Evolutionary conservation across 2,888 invertebrate species (phyloP).

Genomic region (Eulithis prunata): DNA sequence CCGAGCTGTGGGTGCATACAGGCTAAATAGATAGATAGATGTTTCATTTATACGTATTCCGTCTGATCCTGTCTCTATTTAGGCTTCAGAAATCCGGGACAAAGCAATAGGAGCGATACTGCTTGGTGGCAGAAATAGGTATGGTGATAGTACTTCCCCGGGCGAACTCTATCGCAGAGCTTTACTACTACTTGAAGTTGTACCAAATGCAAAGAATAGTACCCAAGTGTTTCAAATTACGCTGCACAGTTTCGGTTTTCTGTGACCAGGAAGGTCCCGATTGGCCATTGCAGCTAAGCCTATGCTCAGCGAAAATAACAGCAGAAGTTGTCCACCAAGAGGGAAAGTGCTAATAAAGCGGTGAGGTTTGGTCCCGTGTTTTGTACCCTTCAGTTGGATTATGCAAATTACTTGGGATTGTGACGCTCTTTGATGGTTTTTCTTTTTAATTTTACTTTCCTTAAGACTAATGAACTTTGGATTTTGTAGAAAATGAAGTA

Average conservation of each 20-base stretch:
- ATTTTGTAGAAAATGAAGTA: not conserved
- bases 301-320: slow-evolving; percentile 35
- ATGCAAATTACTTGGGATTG: slow-evolving; percentile 56
- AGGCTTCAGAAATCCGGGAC: too few species aligned
- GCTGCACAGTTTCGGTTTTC: not conserved
- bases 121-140: too few species aligned
- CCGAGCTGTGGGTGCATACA: too few species aligned
- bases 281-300: slow-evolving; percentile 14
- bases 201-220: too few species aligned
- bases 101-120: too few species aligned
- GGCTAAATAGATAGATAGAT: too few species aligned
- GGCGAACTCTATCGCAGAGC: too few species aligned
- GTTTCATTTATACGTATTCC: too few species aligned
- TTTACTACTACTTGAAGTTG: too few species aligned
- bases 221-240: too few species aligned
- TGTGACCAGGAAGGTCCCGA: slow-evolving; percentile 23
- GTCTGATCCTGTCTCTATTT: too few species aligned
- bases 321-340: slow-evolving; percentile 41
- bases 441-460: slow-evolving; percentile 46
- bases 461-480: slow-evolving; percentile 4
- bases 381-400: slow-evolving; percentile 44
- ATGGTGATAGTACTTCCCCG: too few species aligned
- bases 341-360: slow-evolving; percentile 51
- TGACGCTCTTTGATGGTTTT: slow-evolving; percentile 51
- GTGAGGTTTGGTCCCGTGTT: slow-evolving; percentile 41